These are phyloP conservation scores for Acronicta psi DNA, from an alignment of 2,888 invertebrate genomes.

Conservation along the genomic window DNA sequence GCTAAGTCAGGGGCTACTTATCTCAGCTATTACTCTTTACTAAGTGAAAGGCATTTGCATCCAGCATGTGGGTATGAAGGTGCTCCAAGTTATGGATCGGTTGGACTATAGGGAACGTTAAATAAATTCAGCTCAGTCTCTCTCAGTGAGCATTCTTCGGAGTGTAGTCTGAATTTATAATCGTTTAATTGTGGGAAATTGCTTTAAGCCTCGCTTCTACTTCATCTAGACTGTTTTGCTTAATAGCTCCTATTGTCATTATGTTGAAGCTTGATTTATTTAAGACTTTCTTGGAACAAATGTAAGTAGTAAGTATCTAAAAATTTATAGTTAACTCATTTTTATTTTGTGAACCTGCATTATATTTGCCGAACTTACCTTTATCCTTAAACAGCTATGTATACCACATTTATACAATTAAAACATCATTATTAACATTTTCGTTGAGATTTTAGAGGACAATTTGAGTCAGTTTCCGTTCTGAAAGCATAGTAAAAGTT, in stretches of 20 bases:
- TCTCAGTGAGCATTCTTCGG: conserved; percentile 25
- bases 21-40: conserved; percentile 76
- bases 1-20: conserved; percentile 82
- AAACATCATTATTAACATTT: no score
- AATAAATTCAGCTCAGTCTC: conserved; percentile 50
- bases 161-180: conserved; percentile 56
- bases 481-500: neutral
- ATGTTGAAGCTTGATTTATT: conserved; percentile 14
- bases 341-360: no score
- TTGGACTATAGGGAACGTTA: conserved; percentile 33
- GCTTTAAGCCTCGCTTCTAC: conserved; percentile 37
- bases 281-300: conserved; percentile 13
- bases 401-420: no score
- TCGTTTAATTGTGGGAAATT: conserved; percentile 49
- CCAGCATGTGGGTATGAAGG: conserved; percentile 57
- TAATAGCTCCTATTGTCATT: conserved; percentile 40
- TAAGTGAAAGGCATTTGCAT: conserved; percentile 78
- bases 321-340: no score
- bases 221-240: conserved; percentile 40
- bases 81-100: conserved; percentile 46
- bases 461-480: neutral
- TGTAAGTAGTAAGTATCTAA: no score
- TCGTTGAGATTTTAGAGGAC: conserved; percentile 15
- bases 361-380: no score
- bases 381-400: no score